phyloP scores from a whole-genome alignment of 2,113 vertebrate species.

The Hirundichthys speculiger region DNA sequence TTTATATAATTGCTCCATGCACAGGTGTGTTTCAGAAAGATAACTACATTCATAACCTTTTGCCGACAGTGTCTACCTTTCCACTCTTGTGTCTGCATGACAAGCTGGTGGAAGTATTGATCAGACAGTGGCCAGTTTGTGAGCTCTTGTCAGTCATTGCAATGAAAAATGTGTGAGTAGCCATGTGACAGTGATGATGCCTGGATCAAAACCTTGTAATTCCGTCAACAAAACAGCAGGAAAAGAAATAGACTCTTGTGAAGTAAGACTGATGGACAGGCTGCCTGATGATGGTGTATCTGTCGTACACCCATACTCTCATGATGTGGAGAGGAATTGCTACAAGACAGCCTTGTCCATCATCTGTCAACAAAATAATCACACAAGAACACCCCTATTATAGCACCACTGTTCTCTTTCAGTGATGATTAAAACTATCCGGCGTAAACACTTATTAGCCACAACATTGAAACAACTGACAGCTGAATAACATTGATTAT shows the following conservation, averaged over 20 bases:
- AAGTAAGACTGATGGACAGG: conserved; percentile 23
- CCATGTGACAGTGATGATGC: background rate
- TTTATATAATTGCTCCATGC: background rate
- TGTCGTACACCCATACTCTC: background rate
- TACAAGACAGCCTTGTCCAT: background rate
- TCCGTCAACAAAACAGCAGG: conserved; percentile 27
- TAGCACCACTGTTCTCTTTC: background rate
- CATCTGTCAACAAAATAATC: background rate
- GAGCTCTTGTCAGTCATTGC: conserved; percentile 30
- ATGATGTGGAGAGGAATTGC: background rate
- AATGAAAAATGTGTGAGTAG: conserved; percentile 33
- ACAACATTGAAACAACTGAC: background rate
- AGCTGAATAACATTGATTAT: background rate
- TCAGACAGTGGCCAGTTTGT: conserved; percentile 18
- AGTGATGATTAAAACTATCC: background rate
- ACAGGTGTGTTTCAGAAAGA: background rate
- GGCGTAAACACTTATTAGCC: background rate
- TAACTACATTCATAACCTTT: background rate
- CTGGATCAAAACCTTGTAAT: conserved; percentile 20
- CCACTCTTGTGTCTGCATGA: background rate
- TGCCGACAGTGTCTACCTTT: background rate
- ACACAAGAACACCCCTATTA: background rate
- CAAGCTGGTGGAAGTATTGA: conserved; percentile 19
- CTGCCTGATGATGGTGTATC: conserved; percentile 38
- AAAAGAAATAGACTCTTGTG: conserved; percentile 14